Percentiles rank a stretch among this genome's conserved stretches.
phyloP scores from a whole-genome alignment of 2,797 vertebrate genomes.

The Sebastes miniatus region DNA sequence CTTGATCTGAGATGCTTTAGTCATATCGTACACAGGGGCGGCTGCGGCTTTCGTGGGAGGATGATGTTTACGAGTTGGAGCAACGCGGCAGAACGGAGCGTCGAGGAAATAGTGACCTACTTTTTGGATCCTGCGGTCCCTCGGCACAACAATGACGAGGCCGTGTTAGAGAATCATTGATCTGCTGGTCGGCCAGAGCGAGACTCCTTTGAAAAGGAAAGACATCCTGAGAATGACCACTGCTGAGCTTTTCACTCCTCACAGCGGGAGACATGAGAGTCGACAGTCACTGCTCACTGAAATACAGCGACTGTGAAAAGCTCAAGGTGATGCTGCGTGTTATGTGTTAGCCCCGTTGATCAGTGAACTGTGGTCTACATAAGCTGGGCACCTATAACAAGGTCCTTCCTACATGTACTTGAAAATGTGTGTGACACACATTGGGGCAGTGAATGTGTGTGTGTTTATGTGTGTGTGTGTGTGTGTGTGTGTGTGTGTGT shows the following conservation, averaged over 20 bases:
- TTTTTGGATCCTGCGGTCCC: slow-evolving; percentile 29
- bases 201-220: slow-evolving; percentile 2
- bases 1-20: slow-evolving; percentile 64
- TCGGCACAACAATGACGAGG: not conserved
- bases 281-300: not conserved
- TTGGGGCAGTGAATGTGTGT: not conserved
- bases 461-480: not conserved
- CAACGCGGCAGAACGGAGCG: not conserved
- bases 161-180: not conserved
- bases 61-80: slow-evolving; percentile 39
- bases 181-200: not conserved
- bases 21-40: slow-evolving; percentile 34
- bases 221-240: not conserved
- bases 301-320: not conserved
- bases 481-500: not conserved
- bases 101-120: slow-evolving; percentile 64
- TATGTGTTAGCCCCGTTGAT: not conserved
- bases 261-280: not conserved
- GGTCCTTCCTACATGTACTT: not conserved
- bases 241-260: not conserved
- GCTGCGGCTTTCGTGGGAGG: slow-evolving; percentile 54
- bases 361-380: not conserved
- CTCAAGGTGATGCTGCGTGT: not conserved
- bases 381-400: no score
- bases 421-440: not conserved